A percentile compares a stretch with the other conserved stretches of the same genome.
phyloP scores from a whole-genome alignment of 1,140 invertebrate species.

The Lepeophtheirus salmonis region DNA sequence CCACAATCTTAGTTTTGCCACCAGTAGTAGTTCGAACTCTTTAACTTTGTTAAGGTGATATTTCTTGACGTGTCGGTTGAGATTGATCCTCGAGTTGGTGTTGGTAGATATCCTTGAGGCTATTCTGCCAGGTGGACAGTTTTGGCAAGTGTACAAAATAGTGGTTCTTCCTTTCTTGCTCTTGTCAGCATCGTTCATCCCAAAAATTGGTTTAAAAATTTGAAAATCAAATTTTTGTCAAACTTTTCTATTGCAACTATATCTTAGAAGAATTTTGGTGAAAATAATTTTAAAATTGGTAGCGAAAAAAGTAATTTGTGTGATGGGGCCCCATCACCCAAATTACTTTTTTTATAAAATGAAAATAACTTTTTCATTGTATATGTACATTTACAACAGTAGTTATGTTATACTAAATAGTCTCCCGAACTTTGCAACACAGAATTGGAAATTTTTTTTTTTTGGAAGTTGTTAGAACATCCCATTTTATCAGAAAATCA shows the following conservation, averaged over 20 bases:
- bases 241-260: background rate
- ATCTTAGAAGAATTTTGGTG: background rate
- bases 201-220: background rate
- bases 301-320: background rate
- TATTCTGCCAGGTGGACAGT: background rate
- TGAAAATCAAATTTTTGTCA: background rate
- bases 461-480: too few relatives aligned
- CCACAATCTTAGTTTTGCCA: background rate
- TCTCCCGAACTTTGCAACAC: background rate
- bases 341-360: slow-evolving; percentile 1
- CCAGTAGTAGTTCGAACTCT: background rate
- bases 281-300: background rate
- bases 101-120: background rate
- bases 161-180: background rate
- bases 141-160: background rate
- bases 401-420: too few relatives aligned
- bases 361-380: background rate
- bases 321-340: background rate
- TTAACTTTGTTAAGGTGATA: background rate
- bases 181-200: background rate
- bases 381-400: background rate
- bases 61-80: background rate
- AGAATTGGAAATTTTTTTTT: background rate
- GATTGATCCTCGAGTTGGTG: background rate
- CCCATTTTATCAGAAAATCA: background rate